A percentile compares a stretch with the other conserved stretches of the same genome.
phyloP scores from a whole-genome alignment of 2,797 vertebrate genomes.

The Sebastes itinus region DNA sequence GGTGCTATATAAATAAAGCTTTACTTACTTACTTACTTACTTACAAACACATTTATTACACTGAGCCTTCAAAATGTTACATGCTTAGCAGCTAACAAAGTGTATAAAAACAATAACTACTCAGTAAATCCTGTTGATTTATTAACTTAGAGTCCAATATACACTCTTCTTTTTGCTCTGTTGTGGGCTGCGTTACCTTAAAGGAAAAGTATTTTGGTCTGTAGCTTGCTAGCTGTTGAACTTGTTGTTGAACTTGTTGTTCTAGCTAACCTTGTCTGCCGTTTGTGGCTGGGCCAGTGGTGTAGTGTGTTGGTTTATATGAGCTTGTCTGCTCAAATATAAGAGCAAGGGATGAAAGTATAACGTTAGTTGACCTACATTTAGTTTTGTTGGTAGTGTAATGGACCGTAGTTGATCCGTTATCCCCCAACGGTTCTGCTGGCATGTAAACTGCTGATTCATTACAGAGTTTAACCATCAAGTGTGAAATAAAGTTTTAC shows the following conservation, averaged over 20 bases:
- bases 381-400: not conserved
- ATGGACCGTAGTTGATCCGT: too few species aligned
- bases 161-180: not conserved
- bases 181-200: not conserved
- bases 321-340: not conserved
- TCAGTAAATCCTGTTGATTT: not conserved
- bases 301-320: not conserved
- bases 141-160: not conserved
- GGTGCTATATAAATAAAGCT: too few species aligned
- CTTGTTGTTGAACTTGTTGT: not conserved
- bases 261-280: not conserved
- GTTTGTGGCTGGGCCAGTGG: not conserved
- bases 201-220: not conserved
- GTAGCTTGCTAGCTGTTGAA: not conserved
- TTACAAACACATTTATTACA: slow-evolving; percentile 32
- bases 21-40: too few species aligned
- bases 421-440: too few species aligned
- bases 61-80: slow-evolving; percentile 9
- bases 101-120: not conserved
- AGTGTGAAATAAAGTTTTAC: too few species aligned
- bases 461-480: too few species aligned
- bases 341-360: not conserved
- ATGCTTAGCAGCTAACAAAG: not conserved
- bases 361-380: not conserved
- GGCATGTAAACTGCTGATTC: too few species aligned